Conservation (phyloP, 1,140 invertebrate genomes). For the Macrocentrus cingulum region DNA sequence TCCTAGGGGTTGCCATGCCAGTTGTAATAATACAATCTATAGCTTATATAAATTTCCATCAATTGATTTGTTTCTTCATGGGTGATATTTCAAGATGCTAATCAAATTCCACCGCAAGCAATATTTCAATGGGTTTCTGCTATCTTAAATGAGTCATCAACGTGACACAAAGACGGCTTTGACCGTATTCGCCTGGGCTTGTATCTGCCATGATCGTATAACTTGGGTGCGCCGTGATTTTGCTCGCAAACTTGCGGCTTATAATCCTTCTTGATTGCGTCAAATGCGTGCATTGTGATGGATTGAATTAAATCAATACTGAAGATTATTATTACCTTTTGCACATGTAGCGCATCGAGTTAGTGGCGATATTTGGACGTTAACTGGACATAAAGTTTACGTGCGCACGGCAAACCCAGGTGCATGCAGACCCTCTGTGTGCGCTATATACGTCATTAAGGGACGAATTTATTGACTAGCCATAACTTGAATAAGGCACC, state of each 20-base stretch:
- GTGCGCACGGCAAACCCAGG: not conserved
- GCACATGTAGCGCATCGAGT: no score
- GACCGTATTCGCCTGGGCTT: conserved; percentile 15
- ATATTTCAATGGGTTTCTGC: conserved; percentile 15
- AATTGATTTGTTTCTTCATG: conserved; percentile 15
- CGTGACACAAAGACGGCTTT: conserved; percentile 19
- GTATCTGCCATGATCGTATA: conserved; percentile 19
- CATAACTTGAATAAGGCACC: not conserved
- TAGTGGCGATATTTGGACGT: not conserved
- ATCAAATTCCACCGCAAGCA: conserved; percentile 11
- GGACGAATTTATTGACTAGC: not conserved
- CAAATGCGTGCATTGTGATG: no score
- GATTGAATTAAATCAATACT: no score
- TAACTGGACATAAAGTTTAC: not conserved
- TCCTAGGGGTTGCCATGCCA: not conserved
- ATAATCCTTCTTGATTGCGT: conserved; percentile 16
- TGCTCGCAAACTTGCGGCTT: conserved; percentile 19
- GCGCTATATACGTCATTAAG: not conserved
- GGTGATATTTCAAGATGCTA: conserved; percentile 8
- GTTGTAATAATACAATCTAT: not conserved
- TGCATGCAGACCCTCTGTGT: no score
- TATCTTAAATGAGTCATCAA: conserved; percentile 23
- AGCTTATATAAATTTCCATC: not conserved
- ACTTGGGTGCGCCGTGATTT: conserved; percentile 18
- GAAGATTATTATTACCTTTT: no score